Conservation (phyloP, 1,140 invertebrate species). For the Trachelipus rathkii region DNA sequence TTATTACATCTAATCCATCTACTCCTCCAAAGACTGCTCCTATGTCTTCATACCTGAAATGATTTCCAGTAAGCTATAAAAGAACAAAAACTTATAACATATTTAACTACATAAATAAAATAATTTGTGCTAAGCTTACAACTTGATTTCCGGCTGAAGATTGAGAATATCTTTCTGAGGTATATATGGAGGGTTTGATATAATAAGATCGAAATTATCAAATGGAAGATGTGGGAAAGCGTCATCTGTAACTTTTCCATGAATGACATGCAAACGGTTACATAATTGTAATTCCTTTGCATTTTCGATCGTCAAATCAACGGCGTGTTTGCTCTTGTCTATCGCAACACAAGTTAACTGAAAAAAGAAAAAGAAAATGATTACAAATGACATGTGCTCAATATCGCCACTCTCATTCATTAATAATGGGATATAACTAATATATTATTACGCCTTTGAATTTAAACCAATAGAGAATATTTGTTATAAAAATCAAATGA, state of each 20-base stretch:
- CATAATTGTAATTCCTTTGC: neutral
- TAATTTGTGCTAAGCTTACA: neutral
- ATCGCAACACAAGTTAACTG: neutral
- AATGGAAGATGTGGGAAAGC: neutral
- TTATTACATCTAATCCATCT: neutral
- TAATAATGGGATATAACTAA: too few species aligned
- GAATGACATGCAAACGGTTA: neutral
- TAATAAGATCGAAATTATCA: neutral
- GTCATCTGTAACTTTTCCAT: neutral
- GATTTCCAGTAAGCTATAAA: neutral
- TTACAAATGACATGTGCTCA: too few species aligned
- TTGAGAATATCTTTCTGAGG: neutral
- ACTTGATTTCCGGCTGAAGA: neutral
- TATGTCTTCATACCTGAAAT: neutral
- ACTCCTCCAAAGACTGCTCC: neutral
- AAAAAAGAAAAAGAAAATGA: neutral
- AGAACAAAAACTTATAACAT: neutral
- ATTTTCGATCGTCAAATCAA: neutral
- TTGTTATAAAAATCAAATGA: too few species aligned
- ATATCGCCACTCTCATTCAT: too few species aligned
- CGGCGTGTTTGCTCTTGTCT: neutral
- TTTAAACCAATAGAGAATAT: too few species aligned
- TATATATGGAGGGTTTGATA: neutral
- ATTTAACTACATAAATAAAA: neutral
- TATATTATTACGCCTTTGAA: too few species aligned